Evolutionary conservation across 1,140 invertebrate genomes (phyloP), one percentile per base, ranked within the genome.

Genomic region (Drosophila arizonae): DNA sequence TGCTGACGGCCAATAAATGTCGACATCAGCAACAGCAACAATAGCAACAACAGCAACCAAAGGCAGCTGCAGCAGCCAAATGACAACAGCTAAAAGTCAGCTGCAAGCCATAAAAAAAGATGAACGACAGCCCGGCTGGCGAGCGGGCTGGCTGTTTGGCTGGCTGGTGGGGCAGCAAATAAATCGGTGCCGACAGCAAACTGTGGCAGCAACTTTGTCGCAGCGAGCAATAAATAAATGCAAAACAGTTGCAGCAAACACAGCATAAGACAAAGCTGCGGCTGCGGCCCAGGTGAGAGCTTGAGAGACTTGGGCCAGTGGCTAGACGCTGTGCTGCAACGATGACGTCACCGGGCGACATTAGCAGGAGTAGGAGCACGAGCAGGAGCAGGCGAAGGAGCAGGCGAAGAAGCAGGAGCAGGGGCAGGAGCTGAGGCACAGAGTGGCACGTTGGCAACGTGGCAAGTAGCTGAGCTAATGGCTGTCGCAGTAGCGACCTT

Each of bases 211-310:
- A 43, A 69, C 73, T 81, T 85, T 85, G 81, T 85, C 81, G 81
- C 81, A 85, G 78, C 78, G 78, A n/a, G 62, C 78, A 85, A 86
- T 86, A 85, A 85, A 86, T 85, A 86, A 86, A 78, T 79, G 39
- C 62, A 52, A 65, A 51, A 15, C 15, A 57, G 61, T 50, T 21
- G 46, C 41, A 48, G 33, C 56, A 52, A 28, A 46, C 50, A 46
- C 46, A 43, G 55, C 65, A 26, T 50, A 69, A 68, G 70, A 60
- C 58, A 82, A 74, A 85, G 77, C 62, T 62, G 45, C 73, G 80
- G 76, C 58, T 57, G 45, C 46, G 17, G 56, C 15, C 21, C 56
- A 66, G 55, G 55, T 56, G 36, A 33, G 67, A 33, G 58, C 24
- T 2, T 3, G n/a, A 8, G 17, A 58, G 70, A 41, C 55, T 57